A percentile compares a stretch with the other conserved stretches of the same genome.
Evolutionary conservation across 2,797 vertebrate species (phyloP).

Genomic region (Lacerta bilineata): DNA sequence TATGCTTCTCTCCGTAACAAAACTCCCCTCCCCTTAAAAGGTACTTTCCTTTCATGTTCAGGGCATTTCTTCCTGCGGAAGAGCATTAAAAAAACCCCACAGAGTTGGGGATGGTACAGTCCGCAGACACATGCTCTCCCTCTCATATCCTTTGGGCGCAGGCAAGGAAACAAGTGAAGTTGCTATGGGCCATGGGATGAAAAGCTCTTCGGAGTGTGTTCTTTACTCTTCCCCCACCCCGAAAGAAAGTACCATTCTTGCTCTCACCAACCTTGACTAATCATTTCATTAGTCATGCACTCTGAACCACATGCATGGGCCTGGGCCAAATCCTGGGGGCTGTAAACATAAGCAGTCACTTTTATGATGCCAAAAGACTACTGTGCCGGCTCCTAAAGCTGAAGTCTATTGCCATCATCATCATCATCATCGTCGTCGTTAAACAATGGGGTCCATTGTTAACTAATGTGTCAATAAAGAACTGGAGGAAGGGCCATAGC

Average conservation of each 20-base stretch:
- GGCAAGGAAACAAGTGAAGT: not conserved
- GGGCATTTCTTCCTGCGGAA: too few relatives aligned
- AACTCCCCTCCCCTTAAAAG: not conserved
- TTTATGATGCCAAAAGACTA: slow-evolving; percentile 20
- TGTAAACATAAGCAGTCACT: slow-evolving; percentile 24
- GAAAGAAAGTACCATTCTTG: not conserved
- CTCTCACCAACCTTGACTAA: slow-evolving; percentile 14
- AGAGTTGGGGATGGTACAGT: not conserved
- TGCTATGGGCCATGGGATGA: rapidly evolving
- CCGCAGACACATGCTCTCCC: not conserved
- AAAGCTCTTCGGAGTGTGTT: not conserved
- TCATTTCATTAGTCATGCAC: slow-evolving; percentile 3
- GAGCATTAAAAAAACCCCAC: too few relatives aligned
- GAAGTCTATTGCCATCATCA: not conserved
- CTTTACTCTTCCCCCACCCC: not conserved
- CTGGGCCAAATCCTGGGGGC: slow-evolving; percentile 9
- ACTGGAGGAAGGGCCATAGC: not conserved
- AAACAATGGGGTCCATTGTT: not conserved
- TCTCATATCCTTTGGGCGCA: not conserved
- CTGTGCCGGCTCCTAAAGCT: not conserved
- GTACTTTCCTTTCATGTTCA: not conserved
- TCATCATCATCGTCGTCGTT: not conserved
- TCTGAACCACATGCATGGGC: not conserved
- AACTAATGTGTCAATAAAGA: not conserved
- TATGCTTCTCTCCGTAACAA: not conserved